Evolutionary conservation across 2,888 invertebrate species (phyloP), one percentile per base, ranked within the genome.

Genomic region (Dryobotodes eremita): DNA sequence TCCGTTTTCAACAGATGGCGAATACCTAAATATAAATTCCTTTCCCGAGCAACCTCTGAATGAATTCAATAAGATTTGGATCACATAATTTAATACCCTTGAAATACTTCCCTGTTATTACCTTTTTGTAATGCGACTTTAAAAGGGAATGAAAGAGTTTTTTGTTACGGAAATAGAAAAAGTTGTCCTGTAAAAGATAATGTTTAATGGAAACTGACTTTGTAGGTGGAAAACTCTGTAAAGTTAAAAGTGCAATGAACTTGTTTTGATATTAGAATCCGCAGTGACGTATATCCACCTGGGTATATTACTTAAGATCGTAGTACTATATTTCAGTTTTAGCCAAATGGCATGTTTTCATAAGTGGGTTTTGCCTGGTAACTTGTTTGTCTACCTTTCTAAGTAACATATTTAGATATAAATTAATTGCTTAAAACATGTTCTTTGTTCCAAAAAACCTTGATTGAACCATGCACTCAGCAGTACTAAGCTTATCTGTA

Each of bases 31-130:
- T 77, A 46, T 23, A 75, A 78, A 86, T 79, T 77, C 46, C 72
- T 70, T 53, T 55, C 17, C 31, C 55, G 42, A 61, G 53, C 50
- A 66, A 73, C 77, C 75, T 79, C 70, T 65, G 66, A 86, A 83
- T 87, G 85, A 78, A 85, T 89, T 88, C 82, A 78, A 71, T 83
- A 77, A 85, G 80, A 82, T 86, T 81, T 59, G 74, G 78, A 82
- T 89, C 82, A 72, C 64, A 87, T 80, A 89, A 90, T 89, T 84
- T 88, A 88, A 88, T 88, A 75, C 74, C 79, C 61, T 81, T 78
- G 77, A 71, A 86, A 84, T 81, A 85, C 83, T 85, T 82, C 64
- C 72, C 77, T 62, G 10, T 73, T 76, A 79, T 86, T 78, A 83
- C 86, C 46, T 80, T 65, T 76, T 20, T 31, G 68, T 72, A 80